phyloP scores from a whole-genome alignment of 2,113 vertebrate species.

The Corydoras maculifer region DNA sequence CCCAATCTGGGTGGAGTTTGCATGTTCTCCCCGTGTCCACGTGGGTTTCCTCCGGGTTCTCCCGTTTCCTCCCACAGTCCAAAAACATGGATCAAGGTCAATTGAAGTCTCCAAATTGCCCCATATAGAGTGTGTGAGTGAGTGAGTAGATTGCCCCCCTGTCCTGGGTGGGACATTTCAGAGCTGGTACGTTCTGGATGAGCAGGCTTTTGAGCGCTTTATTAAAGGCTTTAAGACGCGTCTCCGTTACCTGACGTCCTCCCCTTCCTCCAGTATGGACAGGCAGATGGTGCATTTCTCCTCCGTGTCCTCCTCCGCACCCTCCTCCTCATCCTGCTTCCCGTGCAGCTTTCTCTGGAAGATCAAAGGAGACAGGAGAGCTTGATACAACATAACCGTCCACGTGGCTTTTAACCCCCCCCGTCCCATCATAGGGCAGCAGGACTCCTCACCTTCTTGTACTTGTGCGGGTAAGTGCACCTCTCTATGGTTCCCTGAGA shows the following conservation, averaged over 20 bases:
- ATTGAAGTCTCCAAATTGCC: too few species aligned
- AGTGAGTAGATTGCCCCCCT: too few species aligned
- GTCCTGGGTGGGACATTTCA: too few species aligned
- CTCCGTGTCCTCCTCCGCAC: slow-evolving; percentile 94
- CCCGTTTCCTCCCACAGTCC: too few species aligned
- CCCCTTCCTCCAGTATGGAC: slow-evolving; percentile 97
- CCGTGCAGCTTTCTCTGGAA: slow-evolving; percentile 98
- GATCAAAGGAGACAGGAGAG: slow-evolving; percentile 32
- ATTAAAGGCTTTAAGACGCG: too few species aligned
- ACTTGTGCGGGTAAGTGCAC: slow-evolving; percentile 98
- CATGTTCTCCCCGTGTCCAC: too few species aligned
- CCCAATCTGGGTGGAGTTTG: too few species aligned
- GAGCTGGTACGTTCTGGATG: too few species aligned
- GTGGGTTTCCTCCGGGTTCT: too few species aligned
- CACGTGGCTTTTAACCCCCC: neutral
- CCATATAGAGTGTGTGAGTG: too few species aligned
- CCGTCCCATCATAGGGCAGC: neutral
- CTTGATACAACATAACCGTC: neutral
- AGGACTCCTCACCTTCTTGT: slow-evolving; percentile 85
- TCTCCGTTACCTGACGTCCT: slow-evolving; percentile 88
- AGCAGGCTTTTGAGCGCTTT: too few species aligned
- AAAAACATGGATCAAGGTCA: too few species aligned
- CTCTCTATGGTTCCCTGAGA: slow-evolving; percentile 99
- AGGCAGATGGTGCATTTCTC: slow-evolving; percentile 99
- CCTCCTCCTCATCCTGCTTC: slow-evolving; percentile 94